phyloP scores from a whole-genome alignment of 1,140 invertebrate genomes.

The Drosophila ficusphila region DNA sequence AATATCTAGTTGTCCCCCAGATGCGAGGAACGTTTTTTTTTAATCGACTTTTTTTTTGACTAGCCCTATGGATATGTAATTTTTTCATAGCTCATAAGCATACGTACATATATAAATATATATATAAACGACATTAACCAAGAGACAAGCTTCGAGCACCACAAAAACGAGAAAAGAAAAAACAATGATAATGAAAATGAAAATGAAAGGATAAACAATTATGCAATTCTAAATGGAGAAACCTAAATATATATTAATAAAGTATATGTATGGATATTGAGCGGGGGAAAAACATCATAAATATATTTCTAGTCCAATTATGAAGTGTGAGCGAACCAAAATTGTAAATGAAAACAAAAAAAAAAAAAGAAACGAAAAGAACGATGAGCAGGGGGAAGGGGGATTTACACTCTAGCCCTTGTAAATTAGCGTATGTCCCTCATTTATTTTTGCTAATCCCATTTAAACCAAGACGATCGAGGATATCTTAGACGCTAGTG shows the following conservation, averaged over 20 bases:
- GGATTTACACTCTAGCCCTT: constrained; percentile 4
- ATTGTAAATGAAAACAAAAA: constrained; percentile 54
- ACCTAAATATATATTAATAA: constrained; percentile 11
- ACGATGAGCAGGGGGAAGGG: not conserved
- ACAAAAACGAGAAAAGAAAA: constrained; percentile 3
- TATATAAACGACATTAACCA: constrained; percentile 40
- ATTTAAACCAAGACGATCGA: not conserved
- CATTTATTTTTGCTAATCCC: constrained; percentile 53
- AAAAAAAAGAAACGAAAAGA: not conserved
- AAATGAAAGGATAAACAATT: constrained; percentile 20
- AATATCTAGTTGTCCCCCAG: constrained; percentile 3
- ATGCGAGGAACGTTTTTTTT: constrained; percentile 22
- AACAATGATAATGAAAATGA: too few relatives aligned
- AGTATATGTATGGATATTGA: constrained; percentile 21
- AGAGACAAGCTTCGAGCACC: constrained; percentile 49
- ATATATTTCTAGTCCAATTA: constrained; percentile 77
- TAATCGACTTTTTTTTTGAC: constrained; percentile 38
- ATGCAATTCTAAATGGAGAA: constrained; percentile 35
- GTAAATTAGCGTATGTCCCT: constrained; percentile 23
- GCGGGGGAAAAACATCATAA: constrained; percentile 30
- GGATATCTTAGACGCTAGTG: constrained; percentile 53
- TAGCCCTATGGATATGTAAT: constrained; percentile 60
- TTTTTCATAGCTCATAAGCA: constrained; percentile 31
- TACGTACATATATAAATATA: constrained; percentile 19
- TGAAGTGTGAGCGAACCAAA: constrained; percentile 56